Conservation (phyloP, 2,888 invertebrate genomes). For the Crepidodera aurea region DNA sequence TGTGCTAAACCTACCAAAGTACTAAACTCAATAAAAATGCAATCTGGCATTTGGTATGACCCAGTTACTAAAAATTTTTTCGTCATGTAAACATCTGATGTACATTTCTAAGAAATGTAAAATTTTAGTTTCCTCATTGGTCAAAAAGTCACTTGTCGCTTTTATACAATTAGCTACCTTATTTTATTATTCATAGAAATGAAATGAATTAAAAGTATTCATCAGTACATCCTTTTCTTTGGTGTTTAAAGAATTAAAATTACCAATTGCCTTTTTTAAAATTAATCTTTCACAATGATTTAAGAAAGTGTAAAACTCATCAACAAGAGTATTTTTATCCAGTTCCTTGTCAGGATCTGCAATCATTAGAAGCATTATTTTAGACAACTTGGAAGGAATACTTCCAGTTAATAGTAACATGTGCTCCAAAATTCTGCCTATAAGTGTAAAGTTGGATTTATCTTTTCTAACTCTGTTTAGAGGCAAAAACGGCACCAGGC, state of each 20-base stretch:
- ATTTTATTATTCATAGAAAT: slow-evolving; percentile 4
- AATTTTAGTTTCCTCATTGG: slow-evolving; percentile 2
- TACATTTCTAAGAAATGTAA: slow-evolving; percentile 15
- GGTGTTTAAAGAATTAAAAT: slow-evolving; percentile 1
- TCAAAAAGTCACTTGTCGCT: slow-evolving; percentile 7
- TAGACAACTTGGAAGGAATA: slow-evolving; percentile 15
- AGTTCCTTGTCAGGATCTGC: slow-evolving; percentile 7
- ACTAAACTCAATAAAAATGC: not conserved
- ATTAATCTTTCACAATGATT: slow-evolving; percentile 8
- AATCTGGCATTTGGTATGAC: slow-evolving; percentile 16
- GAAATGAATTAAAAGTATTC: slow-evolving; percentile 1
- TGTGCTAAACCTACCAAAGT: not conserved
- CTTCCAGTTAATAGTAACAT: slow-evolving; percentile 17
- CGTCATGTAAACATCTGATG: slow-evolving; percentile 1
- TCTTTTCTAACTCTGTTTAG: slow-evolving; percentile 12
- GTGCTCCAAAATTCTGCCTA: slow-evolving; percentile 15
- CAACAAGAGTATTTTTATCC: not conserved
- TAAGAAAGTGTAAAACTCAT: slow-evolving; percentile 7
- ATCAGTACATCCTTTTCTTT: slow-evolving; percentile 5
- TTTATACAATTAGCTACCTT: slow-evolving; percentile 12
- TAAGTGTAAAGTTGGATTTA: not conserved
- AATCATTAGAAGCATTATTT: not conserved
- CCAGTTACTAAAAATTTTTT: slow-evolving; percentile 9
- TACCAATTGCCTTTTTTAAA: not conserved
- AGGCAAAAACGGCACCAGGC: slow-evolving; percentile 18